A percentile compares a stretch with the other conserved stretches of the same genome.
Conservation (phyloP, 2,888 invertebrate genomes). For the Rhagophthalmus giganteus region DNA sequence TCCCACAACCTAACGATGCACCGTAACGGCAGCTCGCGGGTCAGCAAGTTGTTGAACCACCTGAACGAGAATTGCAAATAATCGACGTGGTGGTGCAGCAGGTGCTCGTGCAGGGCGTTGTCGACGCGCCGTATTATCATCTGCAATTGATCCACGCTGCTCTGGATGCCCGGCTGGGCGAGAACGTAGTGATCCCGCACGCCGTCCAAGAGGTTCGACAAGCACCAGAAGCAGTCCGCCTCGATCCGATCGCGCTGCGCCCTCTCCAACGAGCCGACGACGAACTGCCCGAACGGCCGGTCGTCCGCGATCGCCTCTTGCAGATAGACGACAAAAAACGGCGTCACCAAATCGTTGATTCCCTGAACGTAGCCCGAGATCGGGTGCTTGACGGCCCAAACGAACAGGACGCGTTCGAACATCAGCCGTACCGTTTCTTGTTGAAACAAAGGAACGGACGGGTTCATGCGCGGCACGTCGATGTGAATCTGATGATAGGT, state of each 20-base stretch:
- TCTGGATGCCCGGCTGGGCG: conserved; percentile 98
- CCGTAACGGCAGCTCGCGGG: conserved; percentile 92
- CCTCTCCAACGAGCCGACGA: conserved; percentile 76
- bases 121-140: conserved; percentile 96
- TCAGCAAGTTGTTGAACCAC: conserved; percentile 99
- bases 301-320: conserved; percentile 88
- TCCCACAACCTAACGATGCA: conserved; percentile 99
- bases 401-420: conserved; percentile 97
- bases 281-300: conserved; percentile 76
- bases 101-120: conserved; percentile 87
- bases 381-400: conserved; percentile 99
- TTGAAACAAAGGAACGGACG: conserved; percentile 93
- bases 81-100: conserved; percentile 91
- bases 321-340: conserved; percentile 98
- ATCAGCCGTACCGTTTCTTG: conserved; percentile 93
- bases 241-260: conserved; percentile 86
- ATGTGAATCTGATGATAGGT: conserved; percentile 97
- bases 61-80: conserved; percentile 99
- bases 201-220: conserved; percentile 95
- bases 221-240: conserved; percentile 99
- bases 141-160: conserved; percentile 94
- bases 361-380: conserved; percentile 99
- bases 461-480: conserved; percentile 99
- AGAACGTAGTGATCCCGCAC: conserved; percentile 99
- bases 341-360: conserved; percentile 96